phyloP scores from a whole-genome alignment of 1,140 invertebrate genomes.

The Bombus waltoni region DNA sequence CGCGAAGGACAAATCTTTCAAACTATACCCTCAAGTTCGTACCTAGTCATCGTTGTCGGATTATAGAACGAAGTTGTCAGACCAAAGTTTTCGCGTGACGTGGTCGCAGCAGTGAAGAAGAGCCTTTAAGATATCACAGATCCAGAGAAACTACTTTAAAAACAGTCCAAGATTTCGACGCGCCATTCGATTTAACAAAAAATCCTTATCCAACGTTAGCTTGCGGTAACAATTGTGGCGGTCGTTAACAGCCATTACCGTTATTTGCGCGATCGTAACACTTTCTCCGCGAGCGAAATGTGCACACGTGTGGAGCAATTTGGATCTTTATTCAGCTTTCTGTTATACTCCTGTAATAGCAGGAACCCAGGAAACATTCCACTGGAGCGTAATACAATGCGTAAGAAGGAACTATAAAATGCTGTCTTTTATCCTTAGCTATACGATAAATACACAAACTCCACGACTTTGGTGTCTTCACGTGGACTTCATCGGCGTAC shows the following conservation, averaged over 20 bases:
- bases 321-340: neutral
- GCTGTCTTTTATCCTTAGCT: constrained; percentile 2
- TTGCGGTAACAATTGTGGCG: neutral
- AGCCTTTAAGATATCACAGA: neutral
- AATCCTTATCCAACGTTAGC: neutral
- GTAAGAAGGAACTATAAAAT: constrained; percentile 15
- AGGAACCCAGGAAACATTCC: constrained; percentile 7
- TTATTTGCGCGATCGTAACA: neutral
- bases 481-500: constrained; percentile 16
- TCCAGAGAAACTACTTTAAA: neutral
- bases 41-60: neutral
- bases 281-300: neutral
- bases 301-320: neutral
- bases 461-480: neutral
- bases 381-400: constrained; percentile 21
- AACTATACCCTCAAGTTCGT: neutral
- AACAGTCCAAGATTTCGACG: neutral
- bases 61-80: neutral
- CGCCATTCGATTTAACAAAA: neutral
- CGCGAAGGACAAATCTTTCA: neutral
- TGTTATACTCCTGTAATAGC: too few relatives aligned
- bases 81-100: neutral
- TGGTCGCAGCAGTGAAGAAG: neutral
- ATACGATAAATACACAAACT: constrained; percentile 39
- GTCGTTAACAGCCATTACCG: constrained; percentile 6